Evolutionary conservation across 35 echinoderm and acorn worm genomes (phyloP).

Genomic region (Lytechinus variegatus): DNA sequence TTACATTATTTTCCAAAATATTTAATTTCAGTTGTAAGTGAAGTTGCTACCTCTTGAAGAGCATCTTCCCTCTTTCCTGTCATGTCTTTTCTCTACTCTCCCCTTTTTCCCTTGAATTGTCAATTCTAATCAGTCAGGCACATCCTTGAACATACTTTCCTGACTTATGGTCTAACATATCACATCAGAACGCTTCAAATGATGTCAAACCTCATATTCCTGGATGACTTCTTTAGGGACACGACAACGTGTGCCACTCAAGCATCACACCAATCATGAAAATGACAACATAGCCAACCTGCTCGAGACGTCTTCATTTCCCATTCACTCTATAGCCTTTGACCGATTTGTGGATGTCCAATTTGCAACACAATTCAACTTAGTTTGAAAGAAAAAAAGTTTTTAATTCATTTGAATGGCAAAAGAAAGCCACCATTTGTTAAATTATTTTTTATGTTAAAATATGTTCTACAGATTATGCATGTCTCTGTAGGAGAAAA

Average conservation of each 20-base stretch:
- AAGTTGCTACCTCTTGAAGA: neutral
- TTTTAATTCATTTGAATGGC: neutral
- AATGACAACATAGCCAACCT: neutral
- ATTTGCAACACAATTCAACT: neutral
- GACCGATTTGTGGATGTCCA: neutral
- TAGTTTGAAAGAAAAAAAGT: neutral
- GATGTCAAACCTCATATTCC: slow-evolving; percentile 11
- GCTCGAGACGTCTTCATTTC: neutral
- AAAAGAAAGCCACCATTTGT: neutral
- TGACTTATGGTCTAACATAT: slow-evolving; percentile 5
- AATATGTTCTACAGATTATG: too few relatives aligned
- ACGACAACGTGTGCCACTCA: neutral
- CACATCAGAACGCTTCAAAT: slow-evolving; percentile 11
- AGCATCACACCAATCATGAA: neutral
- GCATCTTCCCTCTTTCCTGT: slow-evolving; percentile 17
- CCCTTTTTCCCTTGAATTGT: neutral
- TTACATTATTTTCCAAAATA: neutral
- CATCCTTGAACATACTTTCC: slow-evolving; percentile 18
- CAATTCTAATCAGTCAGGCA: neutral
- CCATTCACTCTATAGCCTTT: neutral
- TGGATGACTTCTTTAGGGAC: neutral
- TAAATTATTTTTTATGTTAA: too few relatives aligned
- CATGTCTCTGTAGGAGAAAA: too few relatives aligned
- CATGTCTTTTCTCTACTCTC: neutral
- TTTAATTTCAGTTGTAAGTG: neutral